Base-by-base conservation (phyloP, 2,888 invertebrate genomes). In the Auanema sp. region DNA sequence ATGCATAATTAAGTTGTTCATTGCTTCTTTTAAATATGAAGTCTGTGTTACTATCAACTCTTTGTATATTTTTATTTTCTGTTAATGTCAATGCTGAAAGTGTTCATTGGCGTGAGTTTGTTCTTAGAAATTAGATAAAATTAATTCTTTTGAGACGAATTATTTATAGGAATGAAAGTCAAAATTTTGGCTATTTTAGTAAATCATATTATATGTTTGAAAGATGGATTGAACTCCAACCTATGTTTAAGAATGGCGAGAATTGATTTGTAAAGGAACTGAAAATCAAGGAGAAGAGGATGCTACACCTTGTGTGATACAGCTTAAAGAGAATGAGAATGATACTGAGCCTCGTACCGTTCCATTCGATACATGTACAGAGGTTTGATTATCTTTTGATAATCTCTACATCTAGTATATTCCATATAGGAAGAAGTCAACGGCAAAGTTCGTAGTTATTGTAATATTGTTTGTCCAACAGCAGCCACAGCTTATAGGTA, bases 201-300 rank as follows among this genome's bases (percentile, higher is more conserved):
- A n/a, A n/a, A n/a, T n/a, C n/a, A n/a, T n/a, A n/a, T n/a, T n/a
- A n/a, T 11, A 51, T 16, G 11, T 11, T 55, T 16, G 41, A 21
- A 4, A 4, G 43, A 49, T 33, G 14, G 18, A n/a, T 11, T 12
- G 16, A 8, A 14, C 47, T 33, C 33, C 33, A 33, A 33, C 8
- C n/a, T 33, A 41, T 40, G 21, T 40, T 73, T 71, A 58, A 80
- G 80, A 80, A 75, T 80, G 80, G 80, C 66, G 80, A 21, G 80
- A 80, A 23, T 67, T 80, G 24, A 68, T 66, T 21, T 80, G 80
- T 55, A 66, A 69, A 58, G 49, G 14, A 47, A 23, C 70, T 56
- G 60, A 75, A 63, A 64, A 68, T 64, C 64, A 56, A 21, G 63
- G 74, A 60, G 60, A 67, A 54, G 58, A 69, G 12, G 73, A 76